phyloP scores from a whole-genome alignment of 2,113 vertebrate genomes.

The Corythoichthys haematopterus region DNA sequence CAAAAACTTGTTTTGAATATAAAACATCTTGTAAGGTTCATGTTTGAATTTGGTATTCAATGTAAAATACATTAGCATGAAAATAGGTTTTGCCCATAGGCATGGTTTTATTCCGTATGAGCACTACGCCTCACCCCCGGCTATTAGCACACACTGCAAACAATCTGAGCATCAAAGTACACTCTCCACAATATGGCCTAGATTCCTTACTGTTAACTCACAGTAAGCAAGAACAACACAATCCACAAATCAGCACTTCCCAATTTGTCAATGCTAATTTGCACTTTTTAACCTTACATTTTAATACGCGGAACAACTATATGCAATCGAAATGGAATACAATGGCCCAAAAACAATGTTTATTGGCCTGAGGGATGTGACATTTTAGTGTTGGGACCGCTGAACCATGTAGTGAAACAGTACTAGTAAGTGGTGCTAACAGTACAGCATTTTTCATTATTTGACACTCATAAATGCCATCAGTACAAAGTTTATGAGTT shows the following conservation, averaged over 20 bases:
- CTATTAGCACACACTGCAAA: constrained; percentile 26
- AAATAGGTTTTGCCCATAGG: constrained; percentile 30
- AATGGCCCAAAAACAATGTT: not conserved
- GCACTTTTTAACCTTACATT: not conserved
- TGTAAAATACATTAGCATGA: constrained; percentile 36
- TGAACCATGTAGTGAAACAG: not conserved
- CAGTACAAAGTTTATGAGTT: not conserved
- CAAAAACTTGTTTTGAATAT: constrained; percentile 6
- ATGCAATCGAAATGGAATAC: constrained; percentile 13
- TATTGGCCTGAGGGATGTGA: not conserved
- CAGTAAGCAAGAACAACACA: constrained; percentile 26
- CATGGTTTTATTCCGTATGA: constrained; percentile 32
- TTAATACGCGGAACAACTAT: constrained; percentile 12
- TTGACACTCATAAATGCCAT: not conserved
- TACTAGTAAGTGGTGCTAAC: not conserved
- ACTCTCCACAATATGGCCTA: constrained; percentile 44
- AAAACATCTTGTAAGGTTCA: constrained; percentile 9
- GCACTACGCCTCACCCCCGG: constrained; percentile 33
- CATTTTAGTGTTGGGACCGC: not conserved
- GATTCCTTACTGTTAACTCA: constrained; percentile 39
- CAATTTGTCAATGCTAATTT: constrained; percentile 23
- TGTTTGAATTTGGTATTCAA: constrained; percentile 15
- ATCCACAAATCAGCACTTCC: constrained; percentile 34
- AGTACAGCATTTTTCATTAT: not conserved
- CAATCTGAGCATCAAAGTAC: constrained; percentile 47